Percentiles rank a stretch among this genome's conserved stretches.
Conservation (phyloP, 2,797 vertebrate species). For the Molossus alvarezi region DNA sequence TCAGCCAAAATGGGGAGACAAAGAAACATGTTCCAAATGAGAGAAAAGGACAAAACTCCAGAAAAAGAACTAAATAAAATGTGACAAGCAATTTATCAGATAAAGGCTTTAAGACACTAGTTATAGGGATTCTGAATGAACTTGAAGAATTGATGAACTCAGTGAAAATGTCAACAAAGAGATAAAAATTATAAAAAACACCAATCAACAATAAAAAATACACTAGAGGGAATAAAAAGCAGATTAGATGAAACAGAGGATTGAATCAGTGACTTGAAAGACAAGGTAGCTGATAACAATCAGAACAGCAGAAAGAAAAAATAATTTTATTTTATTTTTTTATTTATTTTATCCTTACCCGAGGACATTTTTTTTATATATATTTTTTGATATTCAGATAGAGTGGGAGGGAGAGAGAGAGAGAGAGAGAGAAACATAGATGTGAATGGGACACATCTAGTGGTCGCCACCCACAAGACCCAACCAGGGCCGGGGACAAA, state of each 20-base stretch:
- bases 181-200: neutral
- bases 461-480: no score
- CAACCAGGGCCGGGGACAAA: no score
- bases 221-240: neutral
- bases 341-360: no score
- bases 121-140: neutral
- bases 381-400: no score
- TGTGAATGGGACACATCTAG: no score
- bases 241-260: neutral
- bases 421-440: no score
- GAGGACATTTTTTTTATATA: no score
- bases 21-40: neutral
- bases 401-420: no score
- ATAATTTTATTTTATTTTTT: no score
- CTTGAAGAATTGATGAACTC: neutral
- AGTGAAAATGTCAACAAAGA: neutral
- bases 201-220: neutral
- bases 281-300: neutral
- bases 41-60: neutral
- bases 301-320: neutral
- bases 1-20: neutral
- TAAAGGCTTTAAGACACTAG: neutral
- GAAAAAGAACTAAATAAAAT: neutral
- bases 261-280: neutral
- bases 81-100: neutral